Base-by-base conservation (phyloP, 1,140 invertebrate species). In the Antheraea pernyi region DNA sequence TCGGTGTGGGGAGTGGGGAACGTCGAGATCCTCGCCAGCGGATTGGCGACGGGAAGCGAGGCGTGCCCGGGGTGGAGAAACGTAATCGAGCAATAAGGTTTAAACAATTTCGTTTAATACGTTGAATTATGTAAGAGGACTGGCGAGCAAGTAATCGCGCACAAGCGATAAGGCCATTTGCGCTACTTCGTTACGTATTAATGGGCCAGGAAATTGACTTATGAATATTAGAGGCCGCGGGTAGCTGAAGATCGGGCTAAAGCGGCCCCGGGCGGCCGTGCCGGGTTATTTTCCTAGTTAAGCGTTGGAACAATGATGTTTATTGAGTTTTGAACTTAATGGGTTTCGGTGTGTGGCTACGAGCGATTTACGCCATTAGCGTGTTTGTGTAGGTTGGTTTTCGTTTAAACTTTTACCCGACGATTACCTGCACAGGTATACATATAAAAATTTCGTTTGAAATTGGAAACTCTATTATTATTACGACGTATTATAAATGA, bases 91-190 rank as follows among this genome's bases (percentile, higher is more conserved):
- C 90, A 92, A 92, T 92, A 92, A 92, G 90, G 88, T 92, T 92
- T 92, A 92, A 92, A 92, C 90, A 92, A 92, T 92, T 92, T 92
- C 88, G 88, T 92, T 92, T 92, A 92, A 92, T 92, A 92, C 88
- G 90, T 90, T 92, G 88, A 92, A 92, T 92, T 92, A 92, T 92
- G 90, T 91, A 92, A 91, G 88, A 89, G 89, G 85, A 85, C 46
- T 85, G 88, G 87, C 88, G 84, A 78, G 88, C 86, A 86, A 91
- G 90, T 92, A 92, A 92, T 92, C 88, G 90, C 81, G 89, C 90
- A 90, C 88, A 88, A 89, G 89, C 89, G 90, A 92, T 92, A 92
- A 92, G 86, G 88, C 90, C 90, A 92, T 92, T 92, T 92, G 88
- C 89, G 88, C 86, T 87, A 86, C 88, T 90, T 92, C 90, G 90